These are phyloP conservation scores for Syrmaticus mikado DNA, from an alignment of 2,113 vertebrate species.

Conservation along the genomic window DNA sequence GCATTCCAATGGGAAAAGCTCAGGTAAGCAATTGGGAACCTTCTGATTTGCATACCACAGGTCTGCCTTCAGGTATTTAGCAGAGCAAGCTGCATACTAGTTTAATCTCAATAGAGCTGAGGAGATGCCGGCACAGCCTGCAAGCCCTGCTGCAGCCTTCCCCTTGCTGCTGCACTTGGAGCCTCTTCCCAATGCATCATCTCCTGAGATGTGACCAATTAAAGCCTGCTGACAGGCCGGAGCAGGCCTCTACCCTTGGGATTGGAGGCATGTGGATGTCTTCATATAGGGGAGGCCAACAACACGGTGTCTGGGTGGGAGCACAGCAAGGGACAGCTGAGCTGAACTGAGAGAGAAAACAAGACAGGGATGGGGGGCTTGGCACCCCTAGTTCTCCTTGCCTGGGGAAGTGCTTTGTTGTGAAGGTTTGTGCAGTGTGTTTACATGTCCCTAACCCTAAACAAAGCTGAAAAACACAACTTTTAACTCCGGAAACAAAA, in stretches of 20 bases:
- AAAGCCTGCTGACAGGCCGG: constrained; percentile 28
- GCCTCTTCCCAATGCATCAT: constrained; percentile 26
- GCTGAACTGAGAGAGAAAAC: neutral
- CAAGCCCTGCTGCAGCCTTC: neutral
- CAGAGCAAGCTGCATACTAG: neutral
- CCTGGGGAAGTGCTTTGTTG: neutral
- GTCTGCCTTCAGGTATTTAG: neutral
- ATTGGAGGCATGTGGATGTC: constrained; percentile 26
- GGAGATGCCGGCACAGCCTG: neutral
- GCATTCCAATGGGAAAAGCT: neutral
- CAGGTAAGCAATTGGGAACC: neutral
- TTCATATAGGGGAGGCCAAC: constrained; percentile 16
- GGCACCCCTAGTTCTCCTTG: neutral
- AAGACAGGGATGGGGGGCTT: neutral
- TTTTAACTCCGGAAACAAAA: constrained; percentile 48
- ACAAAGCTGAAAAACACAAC: constrained; percentile 16
- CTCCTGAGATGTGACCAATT: constrained; percentile 42
- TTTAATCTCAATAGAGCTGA: neutral
- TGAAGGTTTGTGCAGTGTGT: neutral
- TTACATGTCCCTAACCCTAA: constrained; percentile 23
- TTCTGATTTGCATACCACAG: neutral
- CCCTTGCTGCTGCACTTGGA: neutral
- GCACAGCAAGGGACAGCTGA: neutral
- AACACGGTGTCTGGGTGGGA: neutral
- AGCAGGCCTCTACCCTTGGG: constrained; percentile 15